Base-by-base conservation (phyloP, 2,797 vertebrate species). In the Melanogrammus aeglefinus region DNA sequence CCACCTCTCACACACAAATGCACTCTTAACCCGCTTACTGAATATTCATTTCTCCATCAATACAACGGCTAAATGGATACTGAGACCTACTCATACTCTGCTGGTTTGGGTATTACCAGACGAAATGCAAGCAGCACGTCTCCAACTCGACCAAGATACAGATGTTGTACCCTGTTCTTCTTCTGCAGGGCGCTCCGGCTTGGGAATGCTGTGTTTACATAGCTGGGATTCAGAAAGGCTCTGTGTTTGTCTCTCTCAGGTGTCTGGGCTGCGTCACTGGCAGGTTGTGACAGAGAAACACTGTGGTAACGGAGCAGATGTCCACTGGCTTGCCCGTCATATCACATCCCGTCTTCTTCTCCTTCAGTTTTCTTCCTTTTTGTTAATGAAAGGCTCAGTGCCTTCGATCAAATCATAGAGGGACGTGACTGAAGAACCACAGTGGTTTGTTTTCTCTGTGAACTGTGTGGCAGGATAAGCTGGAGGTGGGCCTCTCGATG, bases 231-330 rank as follows among this genome's bases (percentile, higher is more conserved):
- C 27, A 27, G n/a, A 12, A 16, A 1, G 24, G 66, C n/a, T 70
- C 66, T 27, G 66, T 70, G 24, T 70, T 29, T 70, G 66, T 70
- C 66, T 70, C 66, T 70, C 66, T 70, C 66, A 70, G 66, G 66
- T 70, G 66, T 70, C 66, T 70, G 66, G n/a, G 12, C 24, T 29
- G 10, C 27, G 66, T 70, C n/a, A 70, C 66, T 29, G 66, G 66
- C 66, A 70, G n/a, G 66, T 70, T 70, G n/a, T 29, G 9, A 47
- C 18, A 21, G 47, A 18, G 47, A 57, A 13, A 16, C 41, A 16
- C 41, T 12, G 41, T 16, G 41, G 41, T 44, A 13, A 44, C 13
- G 14, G 41, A 44, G 41, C 41, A 44, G 14, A 44, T 12, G 41
- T 44, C 41, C 41, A 4, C 41, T 16, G 41, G 41, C 12, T 6